Percentiles rank a stretch among this genome's conserved stretches.
Evolutionary conservation across 2,113 vertebrate genomes (phyloP).

Genomic region (Melanerpes aurifrons): DNA sequence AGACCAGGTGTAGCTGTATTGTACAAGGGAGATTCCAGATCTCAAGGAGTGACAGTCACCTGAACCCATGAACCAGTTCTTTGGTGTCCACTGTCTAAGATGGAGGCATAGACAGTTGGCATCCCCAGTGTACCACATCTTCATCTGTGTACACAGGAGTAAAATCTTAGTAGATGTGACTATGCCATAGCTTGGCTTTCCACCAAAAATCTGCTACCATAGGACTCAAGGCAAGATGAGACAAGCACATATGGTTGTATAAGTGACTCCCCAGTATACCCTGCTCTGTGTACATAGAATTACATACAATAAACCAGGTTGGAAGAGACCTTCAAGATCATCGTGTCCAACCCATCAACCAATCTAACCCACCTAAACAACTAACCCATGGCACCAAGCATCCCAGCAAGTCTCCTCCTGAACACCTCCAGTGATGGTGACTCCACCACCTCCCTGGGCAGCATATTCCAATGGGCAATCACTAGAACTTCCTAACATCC

Average conservation of each 20-base stretch:
- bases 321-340: too few species aligned
- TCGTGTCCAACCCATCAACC: too few species aligned
- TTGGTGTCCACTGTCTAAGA: background rate
- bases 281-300: background rate
- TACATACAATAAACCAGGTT: too few species aligned
- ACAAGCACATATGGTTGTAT: background rate
- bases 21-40: background rate
- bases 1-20: background rate
- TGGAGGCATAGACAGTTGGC: background rate
- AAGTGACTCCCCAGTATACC: background rate
- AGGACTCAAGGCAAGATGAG: background rate
- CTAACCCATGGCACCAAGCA: too few species aligned
- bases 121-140: accelerated
- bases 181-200: background rate
- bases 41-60: background rate
- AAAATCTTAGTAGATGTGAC: background rate
- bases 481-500: too few species aligned
- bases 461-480: too few species aligned
- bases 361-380: too few species aligned
- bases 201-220: background rate
- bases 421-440: too few species aligned
- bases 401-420: too few species aligned
- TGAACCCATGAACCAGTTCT: background rate
- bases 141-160: background rate
- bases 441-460: too few species aligned